Evolutionary conservation across 2,113 vertebrate species (phyloP), one percentile per base, ranked within the genome.

Genomic region (Tachysurus fulvidraco): DNA sequence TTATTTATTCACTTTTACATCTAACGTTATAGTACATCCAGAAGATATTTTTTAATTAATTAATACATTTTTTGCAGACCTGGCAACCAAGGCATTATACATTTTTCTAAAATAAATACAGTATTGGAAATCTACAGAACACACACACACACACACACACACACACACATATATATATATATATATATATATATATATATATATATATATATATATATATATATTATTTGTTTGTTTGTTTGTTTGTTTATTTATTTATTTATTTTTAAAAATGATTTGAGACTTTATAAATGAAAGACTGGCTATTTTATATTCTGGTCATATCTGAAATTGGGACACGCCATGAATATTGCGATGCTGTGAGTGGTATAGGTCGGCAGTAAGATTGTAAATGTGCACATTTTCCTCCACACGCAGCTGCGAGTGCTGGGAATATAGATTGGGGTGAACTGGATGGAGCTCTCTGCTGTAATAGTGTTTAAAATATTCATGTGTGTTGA

Each of bases 371-470:
- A 76, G 69, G 59, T 59, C 30, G 36, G 23, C 60, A 74, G 52
- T 19, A 30, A 28, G 25, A 16, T n/a, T 52, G 41, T 52, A 6
- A 84, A 41, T 80, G 69, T 57, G 23, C 41, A 86, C 54, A 12
- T 86, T 57, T 28, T 50, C 28, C 30, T 76, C 21, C 54, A 44
- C 46, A 60, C 23, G 55, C 59, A 69, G 84, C 73, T 83, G 14
- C 62, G 62, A 25, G 74, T 23, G 52, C 13, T 46, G 83, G 81
- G 81, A 71, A 50, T 81, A 81, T 65, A 85, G 84, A 87, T 60
- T 84, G 41, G 81, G 80, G 57, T 46, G 78, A 44, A 79, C n/a
- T 36, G 64, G 65, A 78, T 21, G 1, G 14, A 80, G 62, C 5
- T 10, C 74, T 28, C 73, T 14, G 6, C 13, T 86, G 67, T 57